Conservation (phyloP, 2,113 vertebrate species). For the Podarcis muralis region DNA sequence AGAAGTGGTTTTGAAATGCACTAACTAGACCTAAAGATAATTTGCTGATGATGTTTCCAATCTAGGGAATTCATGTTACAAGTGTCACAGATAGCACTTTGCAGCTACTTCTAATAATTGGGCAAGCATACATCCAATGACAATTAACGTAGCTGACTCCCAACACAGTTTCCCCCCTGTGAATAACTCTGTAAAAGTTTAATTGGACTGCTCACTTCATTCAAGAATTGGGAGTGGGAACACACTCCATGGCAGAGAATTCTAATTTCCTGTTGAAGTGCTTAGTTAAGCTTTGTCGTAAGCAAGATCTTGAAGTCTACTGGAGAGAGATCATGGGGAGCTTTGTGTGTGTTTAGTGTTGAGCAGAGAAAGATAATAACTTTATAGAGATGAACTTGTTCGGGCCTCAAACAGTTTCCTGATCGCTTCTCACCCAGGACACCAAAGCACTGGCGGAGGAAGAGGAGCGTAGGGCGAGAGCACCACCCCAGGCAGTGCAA, state of each 20-base stretch:
- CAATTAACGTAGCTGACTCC: neutral
- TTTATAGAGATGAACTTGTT: neutral
- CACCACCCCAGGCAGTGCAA: too few species aligned
- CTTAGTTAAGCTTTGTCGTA: neutral
- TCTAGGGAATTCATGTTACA: neutral
- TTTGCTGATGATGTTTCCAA: neutral
- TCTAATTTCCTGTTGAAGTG: conserved; percentile 13
- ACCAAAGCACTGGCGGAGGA: neutral
- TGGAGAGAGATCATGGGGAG: neutral
- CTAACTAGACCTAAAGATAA: neutral
- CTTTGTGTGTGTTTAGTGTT: too few species aligned
- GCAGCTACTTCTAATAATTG: neutral
- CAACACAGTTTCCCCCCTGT: neutral
- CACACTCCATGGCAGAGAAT: neutral
- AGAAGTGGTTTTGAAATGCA: fast-evolving
- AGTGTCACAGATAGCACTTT: fast-evolving
- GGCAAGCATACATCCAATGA: neutral
- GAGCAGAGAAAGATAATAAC: neutral
- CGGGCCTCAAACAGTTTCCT: neutral
- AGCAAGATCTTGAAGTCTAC: neutral
- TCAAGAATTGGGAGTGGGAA: neutral
- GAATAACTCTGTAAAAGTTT: fast-evolving
- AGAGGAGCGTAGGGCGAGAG: too few species aligned
- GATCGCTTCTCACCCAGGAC: neutral
- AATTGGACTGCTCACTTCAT: neutral